Base-by-base conservation (phyloP, 2,888 invertebrate species). In the Eupithecia exiguata region DNA sequence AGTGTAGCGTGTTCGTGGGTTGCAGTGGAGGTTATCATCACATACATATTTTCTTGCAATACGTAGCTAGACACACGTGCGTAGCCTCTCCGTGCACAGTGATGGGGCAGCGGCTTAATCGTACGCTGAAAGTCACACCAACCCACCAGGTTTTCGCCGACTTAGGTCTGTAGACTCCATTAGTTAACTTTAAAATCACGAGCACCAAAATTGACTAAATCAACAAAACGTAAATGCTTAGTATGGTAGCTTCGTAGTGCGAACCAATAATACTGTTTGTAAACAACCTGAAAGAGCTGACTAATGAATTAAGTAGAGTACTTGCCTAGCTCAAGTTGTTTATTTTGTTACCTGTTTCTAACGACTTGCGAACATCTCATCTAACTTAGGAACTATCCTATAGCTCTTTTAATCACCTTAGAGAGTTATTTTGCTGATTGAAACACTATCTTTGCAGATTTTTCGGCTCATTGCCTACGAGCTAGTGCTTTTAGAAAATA, bases 321-420 rank as follows among this genome's bases (percentile, higher is more conserved):
- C 63, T 65, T 38, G 63, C 18, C 62, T 62, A 40, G 58, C 14
- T 70, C 74, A 73, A 77, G 73, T 78, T 79, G 72, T 75, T 70
- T 70, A 70, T 70, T 72, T 72, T 25, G 21, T 72, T 75, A 75
- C 71, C 69, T 76, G 76, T 40, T 72, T 73, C 69, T 74, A 74
- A 74, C 76, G 43, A 70, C 49, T 74, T 68, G 25, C 70, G 35
- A 70, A 68, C 74, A 71, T 72, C 70, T 36, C 68, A 70, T 72
- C 58, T 70, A 62, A 75, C 66, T 75, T 67, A 58, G 30, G n/a
- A 70, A 72, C 72, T 74, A 69, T 69, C 69, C 61, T 68, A 72
- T 72, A 70, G 67, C 69, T 75, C 36, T 66, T 70, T 16, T 16
- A 75, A 63, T 70, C 53, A 71, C 49, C 40, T 40, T 14, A 14